Conservation (phyloP, 2,888 invertebrate genomes). For the Agonopterix arenella region DNA sequence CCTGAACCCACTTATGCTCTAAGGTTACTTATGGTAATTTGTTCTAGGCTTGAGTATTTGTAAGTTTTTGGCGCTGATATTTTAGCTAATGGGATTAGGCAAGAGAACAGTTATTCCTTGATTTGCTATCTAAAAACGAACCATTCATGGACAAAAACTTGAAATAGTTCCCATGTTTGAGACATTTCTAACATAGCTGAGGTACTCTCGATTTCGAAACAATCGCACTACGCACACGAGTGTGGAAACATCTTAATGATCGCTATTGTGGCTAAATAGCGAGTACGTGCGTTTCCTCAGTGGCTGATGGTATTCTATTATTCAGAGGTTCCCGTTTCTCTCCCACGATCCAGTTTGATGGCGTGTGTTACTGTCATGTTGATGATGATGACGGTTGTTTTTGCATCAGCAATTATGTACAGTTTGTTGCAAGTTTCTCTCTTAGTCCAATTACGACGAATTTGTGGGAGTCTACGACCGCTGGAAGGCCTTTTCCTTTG, state of each 20-base stretch:
- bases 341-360: conserved; percentile 70
- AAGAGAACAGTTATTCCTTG: neutral
- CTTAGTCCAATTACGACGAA: conserved; percentile 60
- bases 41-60: too few relatives aligned
- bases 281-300: conserved; percentile 54
- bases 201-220: conserved; percentile 71
- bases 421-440: conserved; percentile 66
- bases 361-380: conserved; percentile 63
- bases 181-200: conserved; percentile 15
- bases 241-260: conserved; percentile 68
- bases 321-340: conserved; percentile 66
- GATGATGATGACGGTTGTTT: conserved; percentile 65
- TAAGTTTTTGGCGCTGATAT: too few relatives aligned
- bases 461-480: conserved; percentile 56
- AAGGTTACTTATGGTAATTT: too few relatives aligned
- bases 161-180: conserved; percentile 14
- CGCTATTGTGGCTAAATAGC: conserved; percentile 56
- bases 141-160: conserved; percentile 4
- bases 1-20: too few relatives aligned
- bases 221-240: conserved; percentile 54
- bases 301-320: conserved; percentile 39
- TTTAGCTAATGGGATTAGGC: neutral
- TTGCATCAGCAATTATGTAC: conserved; percentile 72
- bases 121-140: conserved; percentile 5
- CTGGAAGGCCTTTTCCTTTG: conserved; percentile 54